Percentiles rank a stretch among this genome's conserved stretches.
Evolutionary conservation across 2,113 vertebrate species (phyloP).

Genomic region (Leucoraja erinaceus): DNA sequence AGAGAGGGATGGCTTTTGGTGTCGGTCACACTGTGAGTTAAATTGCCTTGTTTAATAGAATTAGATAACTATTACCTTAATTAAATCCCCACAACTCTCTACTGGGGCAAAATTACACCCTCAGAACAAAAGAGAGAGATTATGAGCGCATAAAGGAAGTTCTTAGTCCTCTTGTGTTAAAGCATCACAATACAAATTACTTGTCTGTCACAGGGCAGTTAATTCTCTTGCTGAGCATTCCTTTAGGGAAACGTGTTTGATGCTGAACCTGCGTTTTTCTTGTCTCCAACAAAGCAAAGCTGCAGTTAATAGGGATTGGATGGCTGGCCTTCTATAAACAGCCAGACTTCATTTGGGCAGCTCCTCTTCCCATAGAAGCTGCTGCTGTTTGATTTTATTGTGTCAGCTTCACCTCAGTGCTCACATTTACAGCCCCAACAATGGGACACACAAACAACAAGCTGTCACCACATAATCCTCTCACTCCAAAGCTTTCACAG

Average conservation of each 20-base stretch:
- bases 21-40: constrained; percentile 27
- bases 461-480: constrained; percentile 32
- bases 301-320: constrained; percentile 26
- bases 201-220: constrained; percentile 18
- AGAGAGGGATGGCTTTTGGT: not conserved
- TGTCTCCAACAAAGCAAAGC: constrained; percentile 24
- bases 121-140: constrained; percentile 27
- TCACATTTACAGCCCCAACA: constrained; percentile 22
- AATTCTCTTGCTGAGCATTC: constrained; percentile 22
- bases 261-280: constrained; percentile 28
- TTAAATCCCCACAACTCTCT: constrained; percentile 31
- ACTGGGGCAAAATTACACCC: constrained; percentile 28
- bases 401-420: constrained; percentile 25
- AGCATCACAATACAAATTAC: constrained; percentile 32
- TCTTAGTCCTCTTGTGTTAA: constrained; percentile 19
- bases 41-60: constrained; percentile 37
- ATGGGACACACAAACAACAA: constrained; percentile 28
- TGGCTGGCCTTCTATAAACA: constrained; percentile 20
- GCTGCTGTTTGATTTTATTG: constrained; percentile 21
- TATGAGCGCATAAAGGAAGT: not conserved
- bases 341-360: constrained; percentile 4
- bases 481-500: constrained; percentile 10
- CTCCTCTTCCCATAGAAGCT: constrained; percentile 31
- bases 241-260: constrained; percentile 26
- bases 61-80: constrained; percentile 38